Conservation (phyloP, 2,888 invertebrate genomes). For the Iphiclides podalirius region DNA sequence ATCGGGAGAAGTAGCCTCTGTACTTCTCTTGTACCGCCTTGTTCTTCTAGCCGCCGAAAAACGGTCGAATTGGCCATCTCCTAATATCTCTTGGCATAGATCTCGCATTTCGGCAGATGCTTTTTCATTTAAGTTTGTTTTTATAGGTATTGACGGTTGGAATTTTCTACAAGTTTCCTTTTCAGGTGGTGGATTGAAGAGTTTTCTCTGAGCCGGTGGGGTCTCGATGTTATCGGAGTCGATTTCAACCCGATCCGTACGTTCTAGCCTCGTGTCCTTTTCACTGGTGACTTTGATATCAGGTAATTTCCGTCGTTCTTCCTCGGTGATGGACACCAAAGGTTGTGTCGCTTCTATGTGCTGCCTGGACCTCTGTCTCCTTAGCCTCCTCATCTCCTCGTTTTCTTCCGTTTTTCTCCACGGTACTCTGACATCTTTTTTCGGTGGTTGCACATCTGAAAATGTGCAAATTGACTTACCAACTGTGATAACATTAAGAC, state of each 20-base stretch:
- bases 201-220: conserved; percentile 88
- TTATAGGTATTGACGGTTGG: conserved; percentile 51
- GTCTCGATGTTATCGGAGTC: conserved; percentile 96
- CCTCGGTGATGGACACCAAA: conserved; percentile 81
- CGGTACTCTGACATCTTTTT: conserved; percentile 89
- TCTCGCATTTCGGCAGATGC: conserved; percentile 64
- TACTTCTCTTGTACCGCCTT: conserved; percentile 86
- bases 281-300: conserved; percentile 63
- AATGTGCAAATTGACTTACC: conserved; percentile 26
- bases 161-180: conserved; percentile 81
- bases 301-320: conserved; percentile 80
- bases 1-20: conserved; percentile 80
- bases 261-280: conserved; percentile 40
- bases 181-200: conserved; percentile 83
- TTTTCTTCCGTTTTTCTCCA: conserved; percentile 87
- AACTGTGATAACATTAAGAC: too few species aligned
- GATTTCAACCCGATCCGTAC: conserved; percentile 86
- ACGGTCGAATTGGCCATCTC: conserved; percentile 91
- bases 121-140: conserved; percentile 47
- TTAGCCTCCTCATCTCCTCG: conserved; percentile 80
- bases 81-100: conserved; percentile 78
- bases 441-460: conserved; percentile 84
- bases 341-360: conserved; percentile 61
- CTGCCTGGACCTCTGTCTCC: conserved; percentile 79
- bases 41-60: conserved; percentile 91